These are phyloP conservation scores for Neosilurus hyrtlii DNA, from an alignment of 2,797 vertebrate genomes.

Conservation along the genomic window DNA sequence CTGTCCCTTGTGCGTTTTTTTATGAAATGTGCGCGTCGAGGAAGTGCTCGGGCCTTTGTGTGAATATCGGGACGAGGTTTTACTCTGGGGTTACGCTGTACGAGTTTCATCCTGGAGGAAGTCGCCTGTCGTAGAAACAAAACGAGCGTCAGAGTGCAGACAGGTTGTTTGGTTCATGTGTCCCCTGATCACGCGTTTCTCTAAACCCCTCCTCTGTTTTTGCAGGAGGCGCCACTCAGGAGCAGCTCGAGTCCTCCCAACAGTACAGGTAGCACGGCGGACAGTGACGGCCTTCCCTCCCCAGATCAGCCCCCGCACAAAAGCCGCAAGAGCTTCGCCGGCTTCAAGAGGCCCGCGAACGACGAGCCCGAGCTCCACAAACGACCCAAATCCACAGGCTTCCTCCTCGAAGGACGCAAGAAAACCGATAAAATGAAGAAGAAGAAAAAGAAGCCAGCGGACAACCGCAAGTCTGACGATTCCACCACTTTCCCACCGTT, in stretches of 20 bases:
- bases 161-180: no score
- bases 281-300: conserved; percentile 81
- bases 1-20: no score
- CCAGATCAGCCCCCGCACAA: conserved; percentile 62
- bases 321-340: conserved; percentile 71
- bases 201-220: not conserved
- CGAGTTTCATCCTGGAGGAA: not conserved
- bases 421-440: conserved; percentile 88
- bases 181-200: not conserved
- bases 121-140: not conserved
- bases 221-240: conserved; percentile 82
- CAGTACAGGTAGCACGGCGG: conserved; percentile 91
- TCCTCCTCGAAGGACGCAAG: conserved; percentile 83
- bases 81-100: not conserved
- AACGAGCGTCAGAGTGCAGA: no score
- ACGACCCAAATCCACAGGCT: conserved; percentile 70
- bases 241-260: conserved; percentile 94
- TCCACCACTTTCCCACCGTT: conserved; percentile 16
- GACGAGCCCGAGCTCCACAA: conserved; percentile 62
- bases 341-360: conserved; percentile 67
- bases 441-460: conserved; percentile 81
- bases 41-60: no score
- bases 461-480: conserved; percentile 66
- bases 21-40: no score
- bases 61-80: no score